These are phyloP conservation scores for Zhuqinia jingwanae DNA, from an alignment of 2,888 invertebrate genomes.

Conservation along the genomic window DNA sequence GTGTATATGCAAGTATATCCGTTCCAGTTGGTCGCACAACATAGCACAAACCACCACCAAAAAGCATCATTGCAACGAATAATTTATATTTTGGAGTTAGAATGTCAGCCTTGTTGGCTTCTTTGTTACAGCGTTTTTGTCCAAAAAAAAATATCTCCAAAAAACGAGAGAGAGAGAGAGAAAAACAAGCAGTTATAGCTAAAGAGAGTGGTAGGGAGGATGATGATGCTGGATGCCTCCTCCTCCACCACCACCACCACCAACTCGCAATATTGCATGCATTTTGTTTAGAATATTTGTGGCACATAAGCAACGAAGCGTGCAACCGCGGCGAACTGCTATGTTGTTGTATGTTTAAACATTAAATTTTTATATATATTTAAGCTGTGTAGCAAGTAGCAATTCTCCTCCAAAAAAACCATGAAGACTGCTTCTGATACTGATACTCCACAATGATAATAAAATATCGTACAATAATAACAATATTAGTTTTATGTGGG, in stretches of 20 bases:
- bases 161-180: conserved; percentile 4
- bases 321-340: conserved; percentile 32
- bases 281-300: conserved; percentile 39
- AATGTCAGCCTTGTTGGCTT: neutral
- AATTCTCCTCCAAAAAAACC: no score
- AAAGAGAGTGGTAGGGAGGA: neutral
- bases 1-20: conserved; percentile 42
- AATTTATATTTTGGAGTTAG: conserved; percentile 31
- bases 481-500: conserved; percentile 49
- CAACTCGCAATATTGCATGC: neutral
- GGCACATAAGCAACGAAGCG: conserved; percentile 55
- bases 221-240: no score
- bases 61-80: conserved; percentile 34
- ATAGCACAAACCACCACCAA: neutral
- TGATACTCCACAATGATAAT: conserved; percentile 56
- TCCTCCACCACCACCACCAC: neutral
- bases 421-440: no score
- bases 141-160: conserved; percentile 29
- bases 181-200: neutral
- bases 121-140: conserved; percentile 27
- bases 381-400: no score
- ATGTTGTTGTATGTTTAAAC: neutral
- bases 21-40: conserved; percentile 54
- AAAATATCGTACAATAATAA: conserved; percentile 10
- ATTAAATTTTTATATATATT: no score